A percentile compares a stretch with the other conserved stretches of the same genome.
These are phyloP conservation scores for Campoplex capitator DNA, from an alignment of 2,888 invertebrate species.

Conservation along the genomic window DNA sequence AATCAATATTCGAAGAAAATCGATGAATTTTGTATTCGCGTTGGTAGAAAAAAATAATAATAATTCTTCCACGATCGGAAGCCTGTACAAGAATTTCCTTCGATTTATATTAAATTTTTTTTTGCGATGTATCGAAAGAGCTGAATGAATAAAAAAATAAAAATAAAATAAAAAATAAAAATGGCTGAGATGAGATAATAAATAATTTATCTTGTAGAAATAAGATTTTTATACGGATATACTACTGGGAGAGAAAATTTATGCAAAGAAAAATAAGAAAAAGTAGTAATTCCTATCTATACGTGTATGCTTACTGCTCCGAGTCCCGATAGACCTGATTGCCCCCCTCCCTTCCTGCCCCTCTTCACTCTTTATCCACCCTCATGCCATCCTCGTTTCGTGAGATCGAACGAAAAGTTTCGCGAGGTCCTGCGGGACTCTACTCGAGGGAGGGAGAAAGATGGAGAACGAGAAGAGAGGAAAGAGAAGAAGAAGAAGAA, in stretches of 20 bases:
- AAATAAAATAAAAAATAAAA: background rate
- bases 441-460: conserved; percentile 3
- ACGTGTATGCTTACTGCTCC: conserved; percentile 26
- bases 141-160: background rate
- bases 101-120: background rate
- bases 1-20: background rate
- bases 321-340: conserved; percentile 65
- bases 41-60: background rate
- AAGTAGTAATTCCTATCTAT: conserved; percentile 59
- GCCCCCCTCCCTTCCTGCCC: conserved; percentile 1
- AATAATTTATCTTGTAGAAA: conserved; percentile 35
- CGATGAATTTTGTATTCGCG: background rate
- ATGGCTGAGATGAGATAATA: background rate
- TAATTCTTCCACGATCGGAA: background rate
- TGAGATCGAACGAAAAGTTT: conserved; percentile 68
- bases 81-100: background rate
- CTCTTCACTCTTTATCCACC: conserved; percentile 2
- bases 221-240: conserved; percentile 14
- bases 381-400: conserved; percentile 36
- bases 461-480: conserved; percentile 26
- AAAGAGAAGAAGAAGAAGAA: conserved; percentile 20
- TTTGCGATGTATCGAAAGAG: background rate
- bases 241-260: conserved; percentile 24
- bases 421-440: conserved; percentile 53
- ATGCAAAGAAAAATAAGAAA: conserved; percentile 52